These are phyloP conservation scores for Drosophila eugracilis DNA, from an alignment of 1,140 invertebrate genomes.

Conservation along the genomic window DNA sequence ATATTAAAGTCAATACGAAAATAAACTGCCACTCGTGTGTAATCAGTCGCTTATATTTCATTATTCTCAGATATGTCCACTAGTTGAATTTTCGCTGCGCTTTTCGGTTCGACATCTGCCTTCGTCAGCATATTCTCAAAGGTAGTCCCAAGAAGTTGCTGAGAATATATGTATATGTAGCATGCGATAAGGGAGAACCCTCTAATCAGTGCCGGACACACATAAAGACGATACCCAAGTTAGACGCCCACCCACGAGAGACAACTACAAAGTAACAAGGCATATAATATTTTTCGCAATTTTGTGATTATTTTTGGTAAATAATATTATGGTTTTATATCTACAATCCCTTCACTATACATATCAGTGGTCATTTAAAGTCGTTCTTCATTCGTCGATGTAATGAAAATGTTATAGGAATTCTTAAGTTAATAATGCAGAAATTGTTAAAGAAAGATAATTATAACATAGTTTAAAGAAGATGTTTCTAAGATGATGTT, in stretches of 20 bases:
- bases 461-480: neutral
- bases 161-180: neutral
- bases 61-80: slow-evolving; percentile 56
- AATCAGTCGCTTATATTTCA: slow-evolving; percentile 71
- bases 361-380: too few species aligned
- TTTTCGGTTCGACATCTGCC: slow-evolving; percentile 38
- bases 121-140: slow-evolving; percentile 69
- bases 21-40: slow-evolving; percentile 66
- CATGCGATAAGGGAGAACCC: slow-evolving; percentile 51
- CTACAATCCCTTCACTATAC: too few species aligned
- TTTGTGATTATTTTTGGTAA: too few species aligned
- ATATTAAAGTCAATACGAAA: slow-evolving; percentile 57
- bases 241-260: neutral
- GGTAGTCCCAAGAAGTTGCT: slow-evolving; percentile 31
- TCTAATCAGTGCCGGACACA: slow-evolving; percentile 48
- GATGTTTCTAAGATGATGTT: slow-evolving; percentile 1
- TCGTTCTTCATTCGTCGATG: too few species aligned
- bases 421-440: too few species aligned
- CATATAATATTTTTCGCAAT: neutral
- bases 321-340: too few species aligned
- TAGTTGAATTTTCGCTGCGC: slow-evolving; percentile 48
- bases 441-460: neutral
- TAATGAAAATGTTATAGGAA: neutral
- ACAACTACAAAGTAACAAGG: neutral
- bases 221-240: neutral